Percentiles rank a stretch among this genome's conserved stretches.
Evolutionary conservation across 2,113 vertebrate species (phyloP).

Genomic region (mouse (Mus musculus)): DNA sequence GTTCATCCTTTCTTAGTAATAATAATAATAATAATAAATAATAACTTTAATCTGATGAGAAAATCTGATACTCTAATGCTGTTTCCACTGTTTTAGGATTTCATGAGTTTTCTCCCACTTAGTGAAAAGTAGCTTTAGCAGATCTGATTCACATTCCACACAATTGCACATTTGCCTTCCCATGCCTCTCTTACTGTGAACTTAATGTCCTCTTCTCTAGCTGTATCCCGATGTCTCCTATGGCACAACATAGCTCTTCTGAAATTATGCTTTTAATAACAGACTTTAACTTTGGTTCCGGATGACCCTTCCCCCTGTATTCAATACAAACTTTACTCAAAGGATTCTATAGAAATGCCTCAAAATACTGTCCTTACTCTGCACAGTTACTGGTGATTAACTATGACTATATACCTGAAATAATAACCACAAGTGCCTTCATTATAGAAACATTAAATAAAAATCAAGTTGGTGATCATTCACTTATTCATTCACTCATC

Average conservation of each 20-base stretch:
- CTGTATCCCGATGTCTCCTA: not conserved
- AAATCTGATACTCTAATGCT: not conserved
- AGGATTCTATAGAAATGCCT: not conserved
- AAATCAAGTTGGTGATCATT: not conserved
- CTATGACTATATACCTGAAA: not conserved
- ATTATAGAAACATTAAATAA: not conserved
- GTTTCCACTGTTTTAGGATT: not conserved
- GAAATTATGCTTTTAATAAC: not conserved
- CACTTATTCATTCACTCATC: not conserved
- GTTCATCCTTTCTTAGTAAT: not conserved
- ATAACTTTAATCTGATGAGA: not conserved
- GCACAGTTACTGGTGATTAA: not conserved
- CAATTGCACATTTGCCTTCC: not conserved
- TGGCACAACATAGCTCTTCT: not conserved
- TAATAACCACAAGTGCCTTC: not conserved
- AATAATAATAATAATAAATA: not conserved
- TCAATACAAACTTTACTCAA: not conserved
- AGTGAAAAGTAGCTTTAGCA: not conserved
- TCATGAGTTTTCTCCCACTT: not conserved
- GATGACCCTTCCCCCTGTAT: not conserved
- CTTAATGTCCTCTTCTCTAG: not conserved
- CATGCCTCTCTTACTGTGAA: not conserved
- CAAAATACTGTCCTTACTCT: not conserved
- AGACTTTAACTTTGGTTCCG: not conserved
- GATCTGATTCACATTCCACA: not conserved